These are phyloP conservation scores for Craseonycteris thonglongyai DNA, from an alignment of 2,113 vertebrate genomes.

Conservation along the genomic window DNA sequence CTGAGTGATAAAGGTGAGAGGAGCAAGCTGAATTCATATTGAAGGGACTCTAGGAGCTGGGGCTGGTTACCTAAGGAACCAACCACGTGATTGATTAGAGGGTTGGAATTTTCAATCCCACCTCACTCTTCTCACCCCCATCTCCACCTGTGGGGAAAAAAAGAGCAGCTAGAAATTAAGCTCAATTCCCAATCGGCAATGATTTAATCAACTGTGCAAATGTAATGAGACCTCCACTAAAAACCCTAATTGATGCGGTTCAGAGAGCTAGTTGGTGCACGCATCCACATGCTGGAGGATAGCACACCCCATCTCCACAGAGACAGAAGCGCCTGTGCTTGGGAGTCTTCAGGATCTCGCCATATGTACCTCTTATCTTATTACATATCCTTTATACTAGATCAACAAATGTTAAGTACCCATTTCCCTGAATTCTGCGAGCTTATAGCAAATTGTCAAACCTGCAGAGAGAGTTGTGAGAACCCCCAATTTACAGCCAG, in stretches of 20 bases:
- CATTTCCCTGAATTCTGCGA: neutral
- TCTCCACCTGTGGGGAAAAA: neutral
- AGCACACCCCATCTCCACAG: rapidly evolving
- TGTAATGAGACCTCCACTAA: neutral
- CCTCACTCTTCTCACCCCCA: neutral
- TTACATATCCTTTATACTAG: neutral
- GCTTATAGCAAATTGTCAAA: neutral
- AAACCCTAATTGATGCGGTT: neutral
- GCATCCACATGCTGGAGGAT: rapidly evolving
- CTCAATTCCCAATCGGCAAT: neutral
- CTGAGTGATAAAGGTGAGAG: neutral
- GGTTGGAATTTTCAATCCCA: neutral
- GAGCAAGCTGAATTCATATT: neutral
- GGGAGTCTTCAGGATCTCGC: neutral
- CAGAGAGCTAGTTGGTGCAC: neutral
- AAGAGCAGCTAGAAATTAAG: neutral
- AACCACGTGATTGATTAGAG: neutral
- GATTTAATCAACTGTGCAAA: neutral
- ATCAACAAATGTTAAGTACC: neutral
- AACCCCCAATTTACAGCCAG: neutral
- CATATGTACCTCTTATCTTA: neutral
- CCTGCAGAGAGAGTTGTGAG: neutral
- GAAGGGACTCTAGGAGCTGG: neutral
- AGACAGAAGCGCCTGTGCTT: neutral
- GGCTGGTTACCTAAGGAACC: neutral